Conservation (phyloP, 1,140 invertebrate genomes). For the Trichogramma pretiosum region DNA sequence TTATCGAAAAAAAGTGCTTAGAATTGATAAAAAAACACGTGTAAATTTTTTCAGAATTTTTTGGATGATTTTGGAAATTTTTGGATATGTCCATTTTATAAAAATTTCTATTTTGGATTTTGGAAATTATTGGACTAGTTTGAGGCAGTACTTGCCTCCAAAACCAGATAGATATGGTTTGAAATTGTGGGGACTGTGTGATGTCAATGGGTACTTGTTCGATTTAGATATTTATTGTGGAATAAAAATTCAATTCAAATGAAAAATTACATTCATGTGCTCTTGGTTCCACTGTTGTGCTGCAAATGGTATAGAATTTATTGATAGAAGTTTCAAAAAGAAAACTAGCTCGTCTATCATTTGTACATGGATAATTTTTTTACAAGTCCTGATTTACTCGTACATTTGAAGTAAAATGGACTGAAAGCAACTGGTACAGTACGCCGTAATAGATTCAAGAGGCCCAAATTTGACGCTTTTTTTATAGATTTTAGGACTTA, state of each 20-base stretch:
- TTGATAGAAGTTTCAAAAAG: constrained; percentile 1
- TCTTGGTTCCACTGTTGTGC: not conserved
- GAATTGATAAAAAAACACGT: too few relatives aligned
- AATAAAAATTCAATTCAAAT: not conserved
- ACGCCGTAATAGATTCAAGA: constrained; percentile 5
- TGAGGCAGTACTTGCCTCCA: not conserved
- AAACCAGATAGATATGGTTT: constrained; percentile 1
- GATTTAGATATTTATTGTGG: constrained; percentile 1
- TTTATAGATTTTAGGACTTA: too few relatives aligned
- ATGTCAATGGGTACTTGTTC: not conserved
- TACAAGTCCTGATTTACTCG: constrained; percentile 13
- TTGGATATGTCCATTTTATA: too few relatives aligned
- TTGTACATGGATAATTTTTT: constrained; percentile 16
- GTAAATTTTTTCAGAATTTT: too few relatives aligned
- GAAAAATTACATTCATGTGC: not conserved
- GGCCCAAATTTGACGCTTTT: too few relatives aligned
- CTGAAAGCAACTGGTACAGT: constrained; percentile 12
- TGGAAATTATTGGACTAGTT: too few relatives aligned
- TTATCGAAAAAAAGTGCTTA: too few relatives aligned
- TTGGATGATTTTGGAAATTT: too few relatives aligned
- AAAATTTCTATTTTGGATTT: too few relatives aligned
- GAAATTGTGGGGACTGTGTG: constrained; percentile 1
- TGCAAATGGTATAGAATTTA: not conserved
- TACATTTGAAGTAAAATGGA: constrained; percentile 9
- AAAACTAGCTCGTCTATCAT: constrained; percentile 7